A percentile compares a stretch with the other conserved stretches of the same genome.
Evolutionary conservation across 2,113 vertebrate species (phyloP).

Genomic region (Lonchura striata): DNA sequence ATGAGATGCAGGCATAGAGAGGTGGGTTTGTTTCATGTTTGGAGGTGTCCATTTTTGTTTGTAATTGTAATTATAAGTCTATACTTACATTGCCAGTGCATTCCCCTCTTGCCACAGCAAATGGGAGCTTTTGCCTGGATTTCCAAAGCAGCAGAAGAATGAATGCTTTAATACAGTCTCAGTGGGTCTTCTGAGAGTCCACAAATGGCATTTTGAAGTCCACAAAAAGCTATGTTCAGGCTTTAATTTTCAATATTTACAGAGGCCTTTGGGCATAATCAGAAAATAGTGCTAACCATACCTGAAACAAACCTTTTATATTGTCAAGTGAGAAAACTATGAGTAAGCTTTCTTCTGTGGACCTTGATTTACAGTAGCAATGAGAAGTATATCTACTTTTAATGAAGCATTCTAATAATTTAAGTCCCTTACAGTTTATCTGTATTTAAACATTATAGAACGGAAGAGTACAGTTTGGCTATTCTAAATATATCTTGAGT

Average conservation of each 20-base stretch:
- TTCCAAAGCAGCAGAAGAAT: not conserved
- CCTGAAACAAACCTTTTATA: not conserved
- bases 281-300: not conserved
- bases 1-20: not conserved
- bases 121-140: not conserved
- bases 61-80: not conserved
- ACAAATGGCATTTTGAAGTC: not conserved
- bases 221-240: not conserved
- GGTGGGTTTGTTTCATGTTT: not conserved
- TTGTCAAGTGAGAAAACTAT: not conserved
- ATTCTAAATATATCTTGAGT: not conserved
- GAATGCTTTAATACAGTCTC: not conserved
- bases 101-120: not conserved
- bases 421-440: not conserved
- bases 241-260: not conserved
- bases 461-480: not conserved
- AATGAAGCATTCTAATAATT: not conserved
- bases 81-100: rapidly evolving
- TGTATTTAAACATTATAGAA: not conserved
- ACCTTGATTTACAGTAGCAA: not conserved
- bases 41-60: not conserved
- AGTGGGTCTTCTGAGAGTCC: not conserved
- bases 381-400: not conserved
- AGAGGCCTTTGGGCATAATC: not conserved
- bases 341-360: not conserved